Evolutionary conservation across 2,113 vertebrate genomes (phyloP).

Genomic region (Lepus europaeus): DNA sequence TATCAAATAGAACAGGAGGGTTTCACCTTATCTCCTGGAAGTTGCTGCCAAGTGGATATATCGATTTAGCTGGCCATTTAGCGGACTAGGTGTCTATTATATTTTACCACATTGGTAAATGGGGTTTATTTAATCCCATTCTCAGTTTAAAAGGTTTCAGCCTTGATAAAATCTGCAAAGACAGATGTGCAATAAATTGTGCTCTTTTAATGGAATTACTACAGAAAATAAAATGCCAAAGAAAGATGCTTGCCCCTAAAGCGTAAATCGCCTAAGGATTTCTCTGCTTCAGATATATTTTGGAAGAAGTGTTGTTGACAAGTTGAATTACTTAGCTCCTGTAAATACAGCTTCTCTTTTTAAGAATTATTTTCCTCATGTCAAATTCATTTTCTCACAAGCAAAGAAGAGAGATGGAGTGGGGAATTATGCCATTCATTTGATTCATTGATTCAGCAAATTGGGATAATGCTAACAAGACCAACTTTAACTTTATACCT

Average conservation of each 20-base stretch:
- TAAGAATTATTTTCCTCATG: slow-evolving; percentile 48
- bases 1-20: slow-evolving; percentile 85
- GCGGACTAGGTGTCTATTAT: slow-evolving; percentile 85
- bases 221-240: slow-evolving; percentile 75
- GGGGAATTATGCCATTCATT: slow-evolving; percentile 16
- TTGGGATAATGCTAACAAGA: background rate
- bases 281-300: slow-evolving; percentile 66
- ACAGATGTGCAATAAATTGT: slow-evolving; percentile 85
- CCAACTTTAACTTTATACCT: slow-evolving; percentile 14
- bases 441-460: background rate
- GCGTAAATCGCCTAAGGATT: slow-evolving; percentile 67
- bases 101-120: slow-evolving; percentile 86
- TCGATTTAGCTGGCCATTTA: slow-evolving; percentile 87
- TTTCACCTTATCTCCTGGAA: slow-evolving; percentile 87
- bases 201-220: slow-evolving; percentile 86
- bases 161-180: slow-evolving; percentile 87
- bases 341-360: slow-evolving; percentile 51
- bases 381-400: slow-evolving; percentile 48
- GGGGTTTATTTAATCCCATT: slow-evolving; percentile 87
- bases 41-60: slow-evolving; percentile 81
- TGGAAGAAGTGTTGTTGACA: slow-evolving; percentile 50
- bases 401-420: background rate
- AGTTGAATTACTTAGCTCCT: slow-evolving; percentile 67
- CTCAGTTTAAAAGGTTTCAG: slow-evolving; percentile 85
- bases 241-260: slow-evolving; percentile 63